Percentiles rank a stretch among this genome's conserved stretches.
These are phyloP conservation scores for Coregonus suidteri DNA, from an alignment of 2,797 vertebrate genomes.

Conservation along the genomic window DNA sequence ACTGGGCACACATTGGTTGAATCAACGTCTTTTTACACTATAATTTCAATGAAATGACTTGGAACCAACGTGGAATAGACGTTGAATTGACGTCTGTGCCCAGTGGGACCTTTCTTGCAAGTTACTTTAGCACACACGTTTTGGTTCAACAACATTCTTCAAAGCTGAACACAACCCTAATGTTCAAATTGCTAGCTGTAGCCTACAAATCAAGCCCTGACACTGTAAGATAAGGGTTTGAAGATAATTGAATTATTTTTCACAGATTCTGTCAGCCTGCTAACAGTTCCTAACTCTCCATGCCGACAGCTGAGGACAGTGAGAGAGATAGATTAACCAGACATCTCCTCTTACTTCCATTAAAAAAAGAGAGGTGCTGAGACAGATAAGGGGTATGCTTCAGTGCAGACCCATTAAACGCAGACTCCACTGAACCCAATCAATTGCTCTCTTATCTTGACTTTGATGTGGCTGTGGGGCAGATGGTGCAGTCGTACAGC, in stretches of 20 bases:
- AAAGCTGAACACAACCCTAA: too few species aligned
- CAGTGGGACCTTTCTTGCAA: too few species aligned
- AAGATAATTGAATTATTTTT: not conserved
- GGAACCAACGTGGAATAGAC: too few species aligned
- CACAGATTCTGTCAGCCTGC: not conserved
- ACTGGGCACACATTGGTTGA: too few species aligned
- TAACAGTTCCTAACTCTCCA: not conserved
- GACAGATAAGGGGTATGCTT: constrained; percentile 46
- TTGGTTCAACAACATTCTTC: not conserved
- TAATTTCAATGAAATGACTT: too few species aligned
- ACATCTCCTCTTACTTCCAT: not conserved
- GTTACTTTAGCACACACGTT: not conserved
- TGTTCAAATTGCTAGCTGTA: too few species aligned
- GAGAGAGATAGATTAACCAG: not conserved
- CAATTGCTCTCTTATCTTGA: constrained; percentile 50
- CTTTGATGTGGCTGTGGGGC: constrained; percentile 29
- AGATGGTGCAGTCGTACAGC: constrained; percentile 2
- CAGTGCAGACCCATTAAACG: constrained; percentile 28
- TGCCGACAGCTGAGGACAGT: not conserved
- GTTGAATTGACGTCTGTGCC: too few species aligned
- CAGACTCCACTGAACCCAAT: constrained; percentile 40
- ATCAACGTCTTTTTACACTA: too few species aligned
- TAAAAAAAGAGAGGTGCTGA: not conserved
- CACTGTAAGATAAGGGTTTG: too few species aligned
- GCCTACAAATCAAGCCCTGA: too few species aligned